Percentiles rank a stretch among this genome's conserved stretches.
phyloP scores from a whole-genome alignment of 2,113 vertebrate species.

The Chamaetylas fuelleborni region DNA sequence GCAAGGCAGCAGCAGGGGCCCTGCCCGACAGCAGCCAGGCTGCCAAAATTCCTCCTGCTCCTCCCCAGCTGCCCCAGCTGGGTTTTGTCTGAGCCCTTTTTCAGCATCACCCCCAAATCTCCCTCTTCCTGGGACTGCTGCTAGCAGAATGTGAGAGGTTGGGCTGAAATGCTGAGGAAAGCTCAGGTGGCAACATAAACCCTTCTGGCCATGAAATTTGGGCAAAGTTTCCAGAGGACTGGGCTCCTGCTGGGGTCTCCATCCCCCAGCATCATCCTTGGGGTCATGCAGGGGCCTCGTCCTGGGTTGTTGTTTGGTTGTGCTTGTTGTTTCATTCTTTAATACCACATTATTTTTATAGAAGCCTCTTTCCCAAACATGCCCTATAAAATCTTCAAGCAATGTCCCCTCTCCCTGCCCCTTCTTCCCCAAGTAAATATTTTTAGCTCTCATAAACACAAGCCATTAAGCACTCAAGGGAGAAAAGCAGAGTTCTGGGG shows the following conservation, averaged over 20 bases:
- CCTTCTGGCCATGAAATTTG: neutral
- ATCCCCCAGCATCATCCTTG: neutral
- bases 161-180: neutral
- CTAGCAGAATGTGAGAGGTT: too few species aligned
- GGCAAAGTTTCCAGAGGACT: neutral
- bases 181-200: neutral
- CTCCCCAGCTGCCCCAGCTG: neutral
- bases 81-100: neutral
- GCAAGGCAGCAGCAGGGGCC: neutral
- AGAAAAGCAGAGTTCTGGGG: neutral
- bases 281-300: neutral
- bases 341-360: neutral
- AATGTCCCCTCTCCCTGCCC: neutral
- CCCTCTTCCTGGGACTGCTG: neutral
- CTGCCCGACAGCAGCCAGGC: neutral
- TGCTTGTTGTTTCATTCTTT: neutral
- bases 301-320: neutral
- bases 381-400: neutral
- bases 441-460: conserved; percentile 39
- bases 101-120: neutral
- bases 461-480: neutral
- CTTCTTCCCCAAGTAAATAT: conserved; percentile 24
- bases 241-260: neutral
- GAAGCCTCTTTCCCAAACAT: neutral
- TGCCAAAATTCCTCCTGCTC: neutral